Evolutionary conservation across 2,888 invertebrate genomes (phyloP).

Genomic region (Zelleria hepariella): DNA sequence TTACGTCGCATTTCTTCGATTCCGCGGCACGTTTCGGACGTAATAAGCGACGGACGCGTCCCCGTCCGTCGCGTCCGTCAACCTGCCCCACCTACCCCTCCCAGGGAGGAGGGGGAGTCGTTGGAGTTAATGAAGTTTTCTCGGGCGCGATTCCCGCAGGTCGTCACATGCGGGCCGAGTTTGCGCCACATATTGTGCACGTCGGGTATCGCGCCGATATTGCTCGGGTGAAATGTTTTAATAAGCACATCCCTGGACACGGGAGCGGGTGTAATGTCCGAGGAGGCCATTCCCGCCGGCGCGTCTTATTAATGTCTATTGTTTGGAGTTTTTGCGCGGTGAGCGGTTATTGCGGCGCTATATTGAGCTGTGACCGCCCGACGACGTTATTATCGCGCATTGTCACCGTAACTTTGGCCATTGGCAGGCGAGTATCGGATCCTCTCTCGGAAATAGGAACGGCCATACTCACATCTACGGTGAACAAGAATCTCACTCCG

Average conservation of each 20-base stretch:
- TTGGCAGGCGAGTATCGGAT: background rate
- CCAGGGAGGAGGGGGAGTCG: slow-evolving; percentile 36
- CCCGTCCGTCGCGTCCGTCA: slow-evolving; percentile 47
- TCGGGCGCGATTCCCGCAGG: slow-evolving; percentile 70
- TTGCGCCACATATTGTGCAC: slow-evolving; percentile 68
- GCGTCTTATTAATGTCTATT: slow-evolving; percentile 68
- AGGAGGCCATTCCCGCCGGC: slow-evolving; percentile 33
- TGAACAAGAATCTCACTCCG: background rate
- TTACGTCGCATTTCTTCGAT: slow-evolving; percentile 71
- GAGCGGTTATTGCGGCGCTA: slow-evolving; percentile 41
- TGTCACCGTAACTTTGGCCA: background rate
- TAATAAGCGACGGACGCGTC: slow-evolving; percentile 60
- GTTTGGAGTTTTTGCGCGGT: slow-evolving; percentile 56
- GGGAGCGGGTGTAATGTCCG: slow-evolving; percentile 37
- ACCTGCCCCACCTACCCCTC: slow-evolving; percentile 5
- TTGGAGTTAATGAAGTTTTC: slow-evolving; percentile 73
- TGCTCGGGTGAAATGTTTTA: slow-evolving; percentile 68
- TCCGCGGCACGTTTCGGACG: slow-evolving; percentile 69
- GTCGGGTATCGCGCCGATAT: slow-evolving; percentile 54
- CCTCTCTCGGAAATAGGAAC: background rate
- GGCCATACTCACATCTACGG: background rate
- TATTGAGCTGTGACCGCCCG: slow-evolving; percentile 26
- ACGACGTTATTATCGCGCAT: background rate
- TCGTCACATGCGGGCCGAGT: slow-evolving; percentile 68
- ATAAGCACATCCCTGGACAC: slow-evolving; percentile 61